Conservation (phyloP, 2,888 invertebrate genomes). For the Hecatera dysodea region DNA sequence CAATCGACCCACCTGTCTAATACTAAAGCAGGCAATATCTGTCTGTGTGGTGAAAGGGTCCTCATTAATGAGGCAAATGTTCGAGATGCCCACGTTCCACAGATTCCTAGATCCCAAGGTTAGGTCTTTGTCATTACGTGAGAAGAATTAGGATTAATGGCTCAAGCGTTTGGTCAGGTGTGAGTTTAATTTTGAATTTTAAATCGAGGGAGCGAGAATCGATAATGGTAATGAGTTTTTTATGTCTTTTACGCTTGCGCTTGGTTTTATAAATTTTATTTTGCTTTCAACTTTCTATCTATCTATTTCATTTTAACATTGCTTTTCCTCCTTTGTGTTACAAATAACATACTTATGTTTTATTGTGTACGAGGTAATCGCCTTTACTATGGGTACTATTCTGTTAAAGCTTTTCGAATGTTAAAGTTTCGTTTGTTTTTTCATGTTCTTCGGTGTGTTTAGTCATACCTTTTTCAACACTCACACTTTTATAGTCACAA, state of each 20-base stretch:
- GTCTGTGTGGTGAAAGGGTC: constrained; percentile 10
- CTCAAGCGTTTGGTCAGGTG: constrained; percentile 28
- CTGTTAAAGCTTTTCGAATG: not conserved
- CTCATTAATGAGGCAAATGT: constrained; percentile 46
- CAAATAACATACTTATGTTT: not conserved
- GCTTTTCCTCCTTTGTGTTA: not conserved
- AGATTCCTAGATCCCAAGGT: constrained; percentile 54
- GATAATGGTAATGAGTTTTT: constrained; percentile 37
- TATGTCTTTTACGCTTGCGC: not conserved
- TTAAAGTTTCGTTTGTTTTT: not conserved
- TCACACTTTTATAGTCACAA: no score
- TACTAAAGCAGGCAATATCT: constrained; percentile 38
- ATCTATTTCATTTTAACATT: not conserved
- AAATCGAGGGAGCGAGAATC: constrained; percentile 1
- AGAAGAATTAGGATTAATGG: constrained; percentile 57
- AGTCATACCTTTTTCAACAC: no score
- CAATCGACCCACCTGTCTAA: constrained; percentile 6
- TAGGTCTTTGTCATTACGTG: constrained; percentile 65
- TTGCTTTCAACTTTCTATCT: not conserved
- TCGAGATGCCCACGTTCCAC: constrained; percentile 47
- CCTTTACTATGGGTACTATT: not conserved
- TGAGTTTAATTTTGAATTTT: constrained; percentile 53
- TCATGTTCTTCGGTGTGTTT: no score
- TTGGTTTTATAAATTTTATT: not conserved
- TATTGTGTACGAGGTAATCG: not conserved